A percentile compares a stretch with the other conserved stretches of the same genome.
Evolutionary conservation across 2,888 invertebrate species (phyloP).

Genomic region (Andrena minutula): DNA sequence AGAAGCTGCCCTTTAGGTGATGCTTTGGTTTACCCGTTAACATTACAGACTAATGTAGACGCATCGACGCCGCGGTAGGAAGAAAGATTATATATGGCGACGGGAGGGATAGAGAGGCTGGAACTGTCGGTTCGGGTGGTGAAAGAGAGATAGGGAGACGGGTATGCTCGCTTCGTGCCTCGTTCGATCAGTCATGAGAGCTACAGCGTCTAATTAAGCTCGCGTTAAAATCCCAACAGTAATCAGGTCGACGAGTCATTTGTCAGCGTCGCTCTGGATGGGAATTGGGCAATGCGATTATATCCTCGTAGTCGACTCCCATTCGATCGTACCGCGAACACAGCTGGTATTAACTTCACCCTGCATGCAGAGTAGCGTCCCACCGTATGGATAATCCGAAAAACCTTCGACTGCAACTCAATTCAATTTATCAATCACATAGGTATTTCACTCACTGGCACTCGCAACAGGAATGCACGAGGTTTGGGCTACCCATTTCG

Average conservation of each 20-base stretch:
- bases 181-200: constrained; percentile 75
- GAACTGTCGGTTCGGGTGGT: neutral
- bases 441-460: no score
- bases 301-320: constrained; percentile 56
- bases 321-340: constrained; percentile 50
- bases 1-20: constrained; percentile 59
- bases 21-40: constrained; percentile 38
- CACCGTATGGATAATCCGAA: neutral
- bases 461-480: no score
- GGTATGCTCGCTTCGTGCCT: constrained; percentile 57
- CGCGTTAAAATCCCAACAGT: constrained; percentile 77
- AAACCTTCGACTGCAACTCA: constrained; percentile 6
- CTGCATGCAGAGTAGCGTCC: constrained; percentile 4
- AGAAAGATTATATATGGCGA: constrained; percentile 8
- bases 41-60: constrained; percentile 57
- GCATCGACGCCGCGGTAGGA: constrained; percentile 49
- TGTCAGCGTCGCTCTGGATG: constrained; percentile 71
- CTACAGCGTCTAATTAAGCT: constrained; percentile 74
- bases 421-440: neutral
- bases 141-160: constrained; percentile 38
- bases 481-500: no score
- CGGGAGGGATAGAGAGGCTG: neutral
- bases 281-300: constrained; percentile 73
- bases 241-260: constrained; percentile 75
- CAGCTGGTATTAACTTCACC: constrained; percentile 60